Evolutionary conservation across 2,113 vertebrate genomes (phyloP), one percentile per base, ranked within the genome.

Genomic region (Deroptyus accipitrinus): DNA sequence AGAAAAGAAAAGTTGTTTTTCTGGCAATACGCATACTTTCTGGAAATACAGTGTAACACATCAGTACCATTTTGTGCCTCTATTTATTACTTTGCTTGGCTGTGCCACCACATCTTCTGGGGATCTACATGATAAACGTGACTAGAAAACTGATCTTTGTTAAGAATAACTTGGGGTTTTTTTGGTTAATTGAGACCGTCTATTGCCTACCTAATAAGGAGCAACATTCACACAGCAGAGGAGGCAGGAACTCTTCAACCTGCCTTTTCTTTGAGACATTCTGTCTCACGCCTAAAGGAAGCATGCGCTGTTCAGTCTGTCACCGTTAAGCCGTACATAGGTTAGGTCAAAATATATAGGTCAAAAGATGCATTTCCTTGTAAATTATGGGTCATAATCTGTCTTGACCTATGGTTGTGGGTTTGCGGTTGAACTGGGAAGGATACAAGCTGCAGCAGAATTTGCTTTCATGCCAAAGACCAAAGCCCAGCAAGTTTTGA

Each of bases 111-210:
- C n/a, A 41, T 11, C 8, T 78, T 73, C 49, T 67, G 49, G 25
- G 6, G 3, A 46, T 28, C 22, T 75, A 37, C 22, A 41, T 6
- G 66, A 46, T 4, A 49, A 92, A 28, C 8, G 10, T 2, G 3
- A 55, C 25, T 55, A 13, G 18, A 61, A 19, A 87, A 35, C 14
- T n/a, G 8, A 63, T 31, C 14, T 64, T 88, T 2, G 5, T 37
- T 39, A 70, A 67, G 20, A 48, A 22, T 30, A 55, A 33, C 6
- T 85, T 0, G 1, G 41, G 0, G 0, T 15, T 0, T 0, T n/a
- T 25, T 73, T 66, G 7, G 3, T 44, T 66, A 49, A 57, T 17
- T 69, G n/a, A 62, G 66, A 31, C 54, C 28, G 4, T 17, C 23
- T 41, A 16, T 30, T 76, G 24, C 44, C 31, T 72, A 20, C 22